These are phyloP conservation scores for Argyrosomus regius DNA, from an alignment of 2,797 vertebrate species.

Conservation along the genomic window DNA sequence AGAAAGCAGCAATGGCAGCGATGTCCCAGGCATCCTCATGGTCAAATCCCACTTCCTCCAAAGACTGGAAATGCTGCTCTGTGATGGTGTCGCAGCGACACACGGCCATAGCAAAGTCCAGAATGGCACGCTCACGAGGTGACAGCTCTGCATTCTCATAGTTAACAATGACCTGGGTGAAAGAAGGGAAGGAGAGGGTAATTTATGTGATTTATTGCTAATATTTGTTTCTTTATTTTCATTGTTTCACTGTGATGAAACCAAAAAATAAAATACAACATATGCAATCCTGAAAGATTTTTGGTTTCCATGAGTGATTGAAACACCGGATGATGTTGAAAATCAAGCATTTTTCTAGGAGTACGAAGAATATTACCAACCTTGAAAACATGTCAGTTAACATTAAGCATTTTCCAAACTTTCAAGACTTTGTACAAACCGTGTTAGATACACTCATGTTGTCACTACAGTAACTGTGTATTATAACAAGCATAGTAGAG, in stretches of 20 bases:
- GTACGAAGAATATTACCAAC: too few species aligned
- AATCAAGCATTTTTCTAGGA: too few species aligned
- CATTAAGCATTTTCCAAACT: too few species aligned
- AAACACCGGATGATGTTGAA: too few species aligned
- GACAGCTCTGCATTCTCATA: slow-evolving; percentile 86
- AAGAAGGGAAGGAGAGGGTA: neutral
- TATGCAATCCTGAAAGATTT: too few species aligned
- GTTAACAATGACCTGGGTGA: slow-evolving; percentile 86
- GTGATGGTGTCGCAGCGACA: slow-evolving; percentile 88
- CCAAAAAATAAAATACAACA: neutral
- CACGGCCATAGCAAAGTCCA: slow-evolving; percentile 90
- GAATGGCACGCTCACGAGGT: slow-evolving; percentile 85
- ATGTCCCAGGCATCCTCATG: slow-evolving; percentile 92
- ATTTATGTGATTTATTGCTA: neutral
- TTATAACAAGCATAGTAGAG: neutral
- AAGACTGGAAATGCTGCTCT: slow-evolving; percentile 85
- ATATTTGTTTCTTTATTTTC: too few species aligned
- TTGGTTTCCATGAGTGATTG: too few species aligned
- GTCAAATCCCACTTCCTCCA: slow-evolving; percentile 89
- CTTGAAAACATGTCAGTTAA: neutral
- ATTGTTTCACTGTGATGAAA: neutral
- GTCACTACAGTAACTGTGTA: neutral
- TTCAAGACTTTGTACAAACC: too few species aligned
- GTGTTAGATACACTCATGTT: neutral
- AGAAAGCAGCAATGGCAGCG: slow-evolving; percentile 88